These are phyloP conservation scores for Athalia circularis DNA, from an alignment of 2,888 invertebrate species.

Conservation along the genomic window DNA sequence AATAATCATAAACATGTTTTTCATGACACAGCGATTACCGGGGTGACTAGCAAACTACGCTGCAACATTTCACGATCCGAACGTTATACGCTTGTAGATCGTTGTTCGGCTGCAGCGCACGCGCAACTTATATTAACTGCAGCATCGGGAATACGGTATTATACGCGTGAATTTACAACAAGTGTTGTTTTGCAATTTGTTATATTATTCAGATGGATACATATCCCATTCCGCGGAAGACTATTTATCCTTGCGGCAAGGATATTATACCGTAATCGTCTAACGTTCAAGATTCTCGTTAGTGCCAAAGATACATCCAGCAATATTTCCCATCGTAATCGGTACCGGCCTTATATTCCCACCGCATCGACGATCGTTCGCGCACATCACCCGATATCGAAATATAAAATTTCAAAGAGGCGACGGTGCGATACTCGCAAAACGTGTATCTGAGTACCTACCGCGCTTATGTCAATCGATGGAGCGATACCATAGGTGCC, in stretches of 20 bases:
- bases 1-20: constrained; percentile 46
- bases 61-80: constrained; percentile 42
- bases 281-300: neutral
- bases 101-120: neutral
- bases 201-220: neutral
- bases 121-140: too few relatives aligned
- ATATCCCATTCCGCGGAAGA: neutral
- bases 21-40: constrained; percentile 46
- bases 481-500: neutral
- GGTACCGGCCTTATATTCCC: too few relatives aligned
- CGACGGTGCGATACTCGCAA: too few relatives aligned
- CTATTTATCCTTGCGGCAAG: too few relatives aligned
- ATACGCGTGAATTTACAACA: constrained; percentile 11
- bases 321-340: too few relatives aligned
- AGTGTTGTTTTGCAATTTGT: constrained; percentile 17
- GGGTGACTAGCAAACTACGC: constrained; percentile 34
- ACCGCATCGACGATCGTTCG: too few relatives aligned
- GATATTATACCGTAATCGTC: neutral
- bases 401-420: neutral
- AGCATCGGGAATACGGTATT: too few relatives aligned
- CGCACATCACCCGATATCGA: neutral
- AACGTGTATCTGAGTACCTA: too few relatives aligned
- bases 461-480: too few relatives aligned
- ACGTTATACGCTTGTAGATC: constrained; percentile 10
- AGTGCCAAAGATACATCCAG: neutral